phyloP scores from a whole-genome alignment of 1,140 invertebrate species.

The Dinothrombium tinctorium region DNA sequence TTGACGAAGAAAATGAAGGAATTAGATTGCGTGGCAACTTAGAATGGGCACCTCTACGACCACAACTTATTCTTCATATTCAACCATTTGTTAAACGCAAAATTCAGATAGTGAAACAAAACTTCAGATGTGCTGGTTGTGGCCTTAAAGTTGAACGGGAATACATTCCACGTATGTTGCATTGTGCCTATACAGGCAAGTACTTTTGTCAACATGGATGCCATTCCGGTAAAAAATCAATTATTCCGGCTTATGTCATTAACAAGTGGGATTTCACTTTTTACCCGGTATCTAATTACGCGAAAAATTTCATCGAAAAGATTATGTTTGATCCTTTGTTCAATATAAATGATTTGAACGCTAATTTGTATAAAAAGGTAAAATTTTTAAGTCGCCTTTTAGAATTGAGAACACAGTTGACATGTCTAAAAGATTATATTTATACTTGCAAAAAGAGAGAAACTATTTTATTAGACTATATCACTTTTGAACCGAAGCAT shows the following conservation, averaged over 20 bases:
- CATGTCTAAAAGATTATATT: conserved; percentile 38
- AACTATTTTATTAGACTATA: conserved; percentile 5
- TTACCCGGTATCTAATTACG: conserved; percentile 46
- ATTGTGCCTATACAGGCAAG: conserved; percentile 61
- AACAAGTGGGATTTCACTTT: conserved; percentile 43
- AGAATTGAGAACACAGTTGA: conserved; percentile 35
- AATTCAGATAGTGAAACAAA: conserved; percentile 42
- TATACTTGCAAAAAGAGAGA: conserved; percentile 18
- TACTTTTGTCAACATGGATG: conserved; percentile 52
- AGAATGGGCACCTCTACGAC: conserved; percentile 59
- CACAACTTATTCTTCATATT: conserved; percentile 58
- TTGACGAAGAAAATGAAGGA: not conserved
- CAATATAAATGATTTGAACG: conserved; percentile 42
- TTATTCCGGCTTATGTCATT: conserved; percentile 48
- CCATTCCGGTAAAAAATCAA: conserved; percentile 50
- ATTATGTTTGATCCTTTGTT: conserved; percentile 56
- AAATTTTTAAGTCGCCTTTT: conserved; percentile 33
- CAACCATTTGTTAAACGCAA: conserved; percentile 36
- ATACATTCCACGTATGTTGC: conserved; percentile 19
- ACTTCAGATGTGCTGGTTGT: conserved; percentile 59
- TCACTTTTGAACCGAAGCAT: conserved; percentile 19
- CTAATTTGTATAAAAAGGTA: conserved; percentile 34
- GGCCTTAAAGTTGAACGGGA: conserved; percentile 41
- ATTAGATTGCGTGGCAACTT: conserved; percentile 37
- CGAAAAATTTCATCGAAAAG: conserved; percentile 44